Conservation (phyloP, 2,113 vertebrate genomes). For the Nibea albiflora region DNA sequence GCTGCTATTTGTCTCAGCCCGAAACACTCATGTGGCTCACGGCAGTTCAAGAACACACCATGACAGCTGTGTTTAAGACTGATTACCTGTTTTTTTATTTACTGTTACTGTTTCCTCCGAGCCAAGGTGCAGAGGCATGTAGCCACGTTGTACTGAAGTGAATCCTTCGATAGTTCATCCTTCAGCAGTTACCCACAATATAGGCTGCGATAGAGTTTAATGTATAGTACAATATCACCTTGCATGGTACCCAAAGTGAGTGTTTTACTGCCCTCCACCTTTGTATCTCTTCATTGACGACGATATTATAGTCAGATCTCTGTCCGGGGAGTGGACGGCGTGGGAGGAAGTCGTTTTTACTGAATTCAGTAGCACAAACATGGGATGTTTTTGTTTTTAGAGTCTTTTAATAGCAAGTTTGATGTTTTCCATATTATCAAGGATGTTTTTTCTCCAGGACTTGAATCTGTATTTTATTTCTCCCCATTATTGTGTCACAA, state of each 20-base stretch:
- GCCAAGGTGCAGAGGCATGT: constrained; percentile 68
- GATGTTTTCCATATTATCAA: constrained; percentile 15
- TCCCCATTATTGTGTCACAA: constrained; percentile 40
- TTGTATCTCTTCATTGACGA: constrained; percentile 47
- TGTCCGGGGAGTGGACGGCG: constrained; percentile 1
- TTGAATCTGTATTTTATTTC: constrained; percentile 32
- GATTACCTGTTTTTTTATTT: neutral
- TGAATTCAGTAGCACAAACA: constrained; percentile 75
- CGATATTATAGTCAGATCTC: constrained; percentile 38
- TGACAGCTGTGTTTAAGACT: constrained; percentile 5
- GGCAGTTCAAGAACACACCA: constrained; percentile 12
- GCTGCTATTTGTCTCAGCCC: constrained; percentile 40
- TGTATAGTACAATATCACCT: constrained; percentile 62
- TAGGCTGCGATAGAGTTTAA: constrained; percentile 31
- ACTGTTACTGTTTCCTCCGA: constrained; percentile 29
- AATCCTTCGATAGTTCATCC: constrained; percentile 38
- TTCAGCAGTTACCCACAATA: neutral
- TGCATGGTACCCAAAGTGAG: constrained; percentile 67
- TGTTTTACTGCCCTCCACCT: constrained; percentile 62
- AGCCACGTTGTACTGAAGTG: constrained; percentile 53
- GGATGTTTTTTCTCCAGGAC: constrained; percentile 34
- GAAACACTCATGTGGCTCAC: constrained; percentile 8
- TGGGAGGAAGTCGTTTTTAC: constrained; percentile 40
- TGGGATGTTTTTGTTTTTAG: constrained; percentile 28
- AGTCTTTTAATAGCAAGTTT: constrained; percentile 34